Conservation (phyloP, 2,888 invertebrate species). For the Chelonus formosanus region DNA sequence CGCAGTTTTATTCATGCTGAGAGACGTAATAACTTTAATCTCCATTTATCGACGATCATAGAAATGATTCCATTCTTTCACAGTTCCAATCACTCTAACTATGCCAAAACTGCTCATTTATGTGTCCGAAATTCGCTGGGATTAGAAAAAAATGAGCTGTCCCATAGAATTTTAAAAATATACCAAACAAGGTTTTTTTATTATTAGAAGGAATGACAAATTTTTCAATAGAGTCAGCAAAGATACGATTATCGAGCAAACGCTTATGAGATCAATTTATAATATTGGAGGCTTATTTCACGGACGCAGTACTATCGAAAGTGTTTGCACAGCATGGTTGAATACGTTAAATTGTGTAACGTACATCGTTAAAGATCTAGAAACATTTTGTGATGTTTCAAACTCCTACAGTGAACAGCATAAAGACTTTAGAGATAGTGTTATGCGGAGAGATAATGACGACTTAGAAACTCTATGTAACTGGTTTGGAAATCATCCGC, state of each 20-base stretch:
- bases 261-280: too few species aligned
- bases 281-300: too few species aligned
- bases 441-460: too few species aligned
- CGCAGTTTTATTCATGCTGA: constrained; percentile 42
- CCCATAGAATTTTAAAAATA: too few species aligned
- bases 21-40: constrained; percentile 36
- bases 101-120: background rate
- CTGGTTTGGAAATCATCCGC: constrained; percentile 7
- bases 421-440: constrained; percentile 3
- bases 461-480: background rate
- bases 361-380: constrained; percentile 1
- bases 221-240: too few species aligned
- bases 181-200: too few species aligned
- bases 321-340: too few species aligned
- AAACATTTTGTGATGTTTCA: background rate
- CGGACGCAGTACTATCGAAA: too few species aligned
- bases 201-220: too few species aligned
- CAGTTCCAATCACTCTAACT: background rate
- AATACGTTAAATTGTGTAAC: background rate
- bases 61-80: constrained; percentile 27
- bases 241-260: too few species aligned
- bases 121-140: background rate
- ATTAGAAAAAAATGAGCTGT: too few species aligned
- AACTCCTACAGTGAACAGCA: constrained; percentile 4
- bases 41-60: constrained; percentile 40